Base-by-base conservation (phyloP, 2,113 vertebrate genomes). In the Oxyruncus cristatus region DNA sequence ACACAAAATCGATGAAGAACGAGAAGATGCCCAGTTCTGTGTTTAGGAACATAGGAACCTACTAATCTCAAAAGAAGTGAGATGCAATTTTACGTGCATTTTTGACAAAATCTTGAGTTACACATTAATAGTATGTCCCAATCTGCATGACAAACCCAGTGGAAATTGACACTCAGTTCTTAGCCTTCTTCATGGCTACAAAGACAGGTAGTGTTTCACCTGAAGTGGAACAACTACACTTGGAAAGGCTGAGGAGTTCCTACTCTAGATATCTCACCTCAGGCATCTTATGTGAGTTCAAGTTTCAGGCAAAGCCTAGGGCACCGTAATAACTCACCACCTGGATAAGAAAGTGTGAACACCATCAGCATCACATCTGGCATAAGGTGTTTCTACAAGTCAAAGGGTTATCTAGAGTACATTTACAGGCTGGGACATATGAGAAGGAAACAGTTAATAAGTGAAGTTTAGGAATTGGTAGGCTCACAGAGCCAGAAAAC, bases 341-440 rank as follows among this genome's bases (percentile, higher is more conserved):
- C 46, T 81, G 33, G 15, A 4, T 67, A 67, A 78, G 11, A 74
- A 55, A 71, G 24, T 20, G 24, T 16, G 27, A 72, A 23, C 33
- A 39, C 14, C 19, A 58, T 11, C 7, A 26, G 7, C 68, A 41
- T 30, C 2, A 5, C 27, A 27, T 59, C 28, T 74, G 50, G 19
- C 39, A 35, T 50, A 12, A 10, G 5, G 8, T 56, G 9, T 30
- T 85, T 65, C 65, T 49, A 33, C 9, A 61, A 52, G 18, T 19
- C 0, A 0, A 53, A 90, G 14, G 13, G 14, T 63, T 72, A 19
- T 33, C 18, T 49, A 24, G n/a, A 78, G 11, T 65, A 55, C 6
- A 12, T 90, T 78, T 81, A 37, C 0, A 63, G 8, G 11, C 7
- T 88, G 66, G 41, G 59, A 61, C 21, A 32, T 22, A 37, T 37